Conservation (phyloP, 2,888 invertebrate species). For the Eugnorisma glareosa region DNA sequence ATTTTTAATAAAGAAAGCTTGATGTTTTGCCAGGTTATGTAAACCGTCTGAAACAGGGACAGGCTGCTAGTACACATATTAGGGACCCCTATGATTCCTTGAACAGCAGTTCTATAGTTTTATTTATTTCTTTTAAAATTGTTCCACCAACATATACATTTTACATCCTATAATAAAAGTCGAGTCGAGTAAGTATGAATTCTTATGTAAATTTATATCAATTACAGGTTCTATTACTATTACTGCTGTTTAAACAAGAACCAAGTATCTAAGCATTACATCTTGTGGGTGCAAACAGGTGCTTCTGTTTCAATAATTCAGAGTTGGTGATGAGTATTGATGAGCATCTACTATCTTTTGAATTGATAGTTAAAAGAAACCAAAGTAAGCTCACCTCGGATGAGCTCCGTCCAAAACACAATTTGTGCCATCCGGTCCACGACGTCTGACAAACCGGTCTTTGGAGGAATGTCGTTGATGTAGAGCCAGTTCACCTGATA, state of each 20-base stretch:
- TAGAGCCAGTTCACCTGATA: conserved; percentile 87
- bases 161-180: neutral
- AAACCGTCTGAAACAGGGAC: too few species aligned
- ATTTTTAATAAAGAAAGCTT: neutral
- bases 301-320: neutral
- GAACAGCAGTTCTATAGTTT: neutral
- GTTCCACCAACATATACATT: neutral
- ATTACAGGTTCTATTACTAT: neutral
- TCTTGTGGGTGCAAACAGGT: neutral
- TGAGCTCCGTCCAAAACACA: conserved; percentile 94
- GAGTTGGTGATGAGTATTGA: neutral
- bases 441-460: conserved; percentile 91
- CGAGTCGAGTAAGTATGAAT: neutral
- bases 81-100: too few species aligned
- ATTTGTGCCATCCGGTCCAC: conserved; percentile 93
- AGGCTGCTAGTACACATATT: too few species aligned
- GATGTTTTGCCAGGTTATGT: neutral
- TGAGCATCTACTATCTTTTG: neutral
- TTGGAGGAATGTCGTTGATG: conserved; percentile 91
- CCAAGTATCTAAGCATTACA: neutral
- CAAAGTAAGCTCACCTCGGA: conserved; percentile 90
- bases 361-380: conserved; percentile 33
- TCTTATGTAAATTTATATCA: neutral
- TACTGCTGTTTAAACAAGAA: neutral
- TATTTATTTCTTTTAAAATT: neutral